Evolutionary conservation across 2,888 invertebrate genomes (phyloP), one percentile per base, ranked within the genome.

Genomic region (Tiliacea aurago): DNA sequence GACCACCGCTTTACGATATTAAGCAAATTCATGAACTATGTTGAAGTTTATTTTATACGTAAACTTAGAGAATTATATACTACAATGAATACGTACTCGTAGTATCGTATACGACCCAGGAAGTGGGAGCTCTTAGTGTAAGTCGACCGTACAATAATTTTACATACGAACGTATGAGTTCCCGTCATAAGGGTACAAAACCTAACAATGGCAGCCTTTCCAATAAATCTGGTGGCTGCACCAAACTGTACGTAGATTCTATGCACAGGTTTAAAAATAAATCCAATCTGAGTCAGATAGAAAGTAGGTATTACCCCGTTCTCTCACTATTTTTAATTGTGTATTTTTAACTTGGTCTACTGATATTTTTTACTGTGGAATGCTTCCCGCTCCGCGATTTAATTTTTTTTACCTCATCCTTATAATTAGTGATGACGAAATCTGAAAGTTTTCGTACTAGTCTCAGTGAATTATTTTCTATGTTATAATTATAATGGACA

Each of bases 371-470:
- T n/a, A 18, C 62, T 37, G 20, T 58, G 65, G 55, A 59, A 81
- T 84, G 80, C 83, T 85, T 84, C 85, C 82, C 85, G 80, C 81
- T 78, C 86, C 75, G 81, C 83, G 83, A 88, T 90, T 89, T 90
- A 92, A 91, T 91, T 90, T 87, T 90, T 87, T 88, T 86, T 87
- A 84, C 78, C 47, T 83, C 80, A 83, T 86, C 66, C 68, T 82
- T 80, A 74, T 75, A 76, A 78, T 83, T 84, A 81, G 80, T 68
- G 76, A 80, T 88, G 86, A 86, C 77, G 83, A 84, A 85, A 82
- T 83, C 69, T 70, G 64, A 63, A 81, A 77, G 65, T 51, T 70
- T 67, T 61, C 37, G 37, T 58, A 43, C 37, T 6, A 63, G 37
- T 67, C 61, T 73, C 43, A 41, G 49, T 51, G 58, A 66, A 45